Percentiles rank a stretch among this genome's conserved stretches.
Evolutionary conservation across 2,113 vertebrate genomes (phyloP).

Genomic region (Suricata suricatta): DNA sequence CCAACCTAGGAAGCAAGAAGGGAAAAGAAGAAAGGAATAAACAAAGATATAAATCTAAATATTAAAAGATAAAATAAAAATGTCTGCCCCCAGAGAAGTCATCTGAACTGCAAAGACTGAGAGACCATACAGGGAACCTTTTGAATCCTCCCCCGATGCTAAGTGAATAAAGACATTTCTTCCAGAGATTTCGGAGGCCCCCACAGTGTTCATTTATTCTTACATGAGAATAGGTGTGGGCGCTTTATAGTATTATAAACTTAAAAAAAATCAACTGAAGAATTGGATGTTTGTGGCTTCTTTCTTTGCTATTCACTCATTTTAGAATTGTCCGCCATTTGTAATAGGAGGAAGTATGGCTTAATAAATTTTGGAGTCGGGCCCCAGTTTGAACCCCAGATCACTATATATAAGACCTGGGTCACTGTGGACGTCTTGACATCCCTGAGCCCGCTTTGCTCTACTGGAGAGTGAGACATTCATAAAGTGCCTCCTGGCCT

Average conservation of each 20-base stretch:
- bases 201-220: neutral
- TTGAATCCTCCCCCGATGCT: neutral
- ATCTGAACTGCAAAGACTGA: neutral
- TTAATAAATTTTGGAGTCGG: neutral
- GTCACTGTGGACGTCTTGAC: neutral
- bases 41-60: neutral
- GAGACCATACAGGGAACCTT: neutral
- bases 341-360: neutral
- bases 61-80: neutral
- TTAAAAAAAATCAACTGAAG: neutral
- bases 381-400: neutral
- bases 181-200: neutral
- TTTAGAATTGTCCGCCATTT: neutral
- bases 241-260: neutral
- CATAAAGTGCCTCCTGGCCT: neutral
- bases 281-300: neutral
- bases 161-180: neutral
- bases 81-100: neutral
- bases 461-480: neutral
- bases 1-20: neutral
- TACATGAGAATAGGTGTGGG: neutral
- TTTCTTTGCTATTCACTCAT: neutral
- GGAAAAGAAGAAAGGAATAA: neutral
- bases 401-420: neutral
- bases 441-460: neutral